phyloP scores from a whole-genome alignment of 2,113 vertebrate species.

The Colinus virginianus region DNA sequence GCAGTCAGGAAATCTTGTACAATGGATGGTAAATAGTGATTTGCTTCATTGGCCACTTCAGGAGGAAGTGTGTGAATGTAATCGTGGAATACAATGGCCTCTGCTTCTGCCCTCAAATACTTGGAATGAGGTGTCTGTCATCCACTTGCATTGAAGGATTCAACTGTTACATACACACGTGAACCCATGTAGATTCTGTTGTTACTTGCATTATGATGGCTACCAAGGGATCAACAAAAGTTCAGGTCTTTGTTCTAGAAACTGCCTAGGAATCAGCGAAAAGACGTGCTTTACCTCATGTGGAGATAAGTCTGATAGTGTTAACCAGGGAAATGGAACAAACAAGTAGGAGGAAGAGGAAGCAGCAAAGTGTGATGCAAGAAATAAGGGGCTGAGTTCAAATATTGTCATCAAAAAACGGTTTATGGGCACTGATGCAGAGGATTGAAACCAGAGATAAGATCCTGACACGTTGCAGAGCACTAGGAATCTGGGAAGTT shows the following conservation, averaged over 20 bases:
- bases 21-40: conserved; percentile 55
- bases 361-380: neutral
- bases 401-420: conserved; percentile 33
- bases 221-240: conserved; percentile 3
- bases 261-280: neutral
- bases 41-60: conserved; percentile 9
- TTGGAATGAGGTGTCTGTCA: conserved; percentile 11
- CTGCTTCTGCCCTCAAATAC: neutral
- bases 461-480: conserved; percentile 29
- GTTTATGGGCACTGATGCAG: conserved; percentile 27
- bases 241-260: conserved; percentile 34
- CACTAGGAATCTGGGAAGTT: conserved; percentile 37
- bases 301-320: neutral
- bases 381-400: conserved; percentile 24
- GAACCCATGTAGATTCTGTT: neutral
- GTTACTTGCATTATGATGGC: neutral
- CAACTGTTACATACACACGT: neutral
- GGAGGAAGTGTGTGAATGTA: conserved; percentile 32
- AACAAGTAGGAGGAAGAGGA: conserved; percentile 11
- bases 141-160: neutral
- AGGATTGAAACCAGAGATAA: neutral
- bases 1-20: conserved; percentile 61
- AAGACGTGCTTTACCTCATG: neutral
- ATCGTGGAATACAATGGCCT: conserved; percentile 34
- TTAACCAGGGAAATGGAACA: conserved; percentile 1